These are phyloP conservation scores for Cirrhinus mrigala DNA, from an alignment of 2,797 vertebrate genomes.

Conservation along the genomic window DNA sequence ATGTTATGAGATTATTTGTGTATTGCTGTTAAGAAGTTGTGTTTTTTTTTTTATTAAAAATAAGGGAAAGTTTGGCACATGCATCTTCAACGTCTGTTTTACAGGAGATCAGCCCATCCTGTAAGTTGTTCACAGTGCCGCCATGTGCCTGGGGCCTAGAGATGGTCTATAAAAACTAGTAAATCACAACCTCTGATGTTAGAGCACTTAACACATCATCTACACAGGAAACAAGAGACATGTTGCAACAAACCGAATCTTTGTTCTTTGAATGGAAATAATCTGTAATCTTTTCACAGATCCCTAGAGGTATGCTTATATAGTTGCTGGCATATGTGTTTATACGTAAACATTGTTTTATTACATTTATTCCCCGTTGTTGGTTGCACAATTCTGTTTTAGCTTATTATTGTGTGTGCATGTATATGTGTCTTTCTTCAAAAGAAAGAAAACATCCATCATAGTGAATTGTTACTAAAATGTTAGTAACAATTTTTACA, in stretches of 20 bases:
- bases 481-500: neutral
- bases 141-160: neutral
- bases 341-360: neutral
- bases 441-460: neutral
- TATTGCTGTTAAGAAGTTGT: neutral
- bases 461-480: neutral
- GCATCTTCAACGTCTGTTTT: neutral
- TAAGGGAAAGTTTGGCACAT: neutral
- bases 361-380: neutral
- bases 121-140: neutral
- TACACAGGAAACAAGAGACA: neutral
- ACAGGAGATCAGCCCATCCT: neutral
- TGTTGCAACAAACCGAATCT: neutral
- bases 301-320: neutral
- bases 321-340: neutral
- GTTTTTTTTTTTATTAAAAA: neutral
- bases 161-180: neutral
- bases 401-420: neutral
- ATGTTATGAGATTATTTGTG: neutral
- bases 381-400: neutral
- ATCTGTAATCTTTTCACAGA: neutral
- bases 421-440: neutral
- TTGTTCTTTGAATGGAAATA: neutral
- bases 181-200: neutral
- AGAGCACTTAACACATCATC: neutral